Conservation (phyloP, 2,888 invertebrate species). For the Pterobdella sp. region DNA sequence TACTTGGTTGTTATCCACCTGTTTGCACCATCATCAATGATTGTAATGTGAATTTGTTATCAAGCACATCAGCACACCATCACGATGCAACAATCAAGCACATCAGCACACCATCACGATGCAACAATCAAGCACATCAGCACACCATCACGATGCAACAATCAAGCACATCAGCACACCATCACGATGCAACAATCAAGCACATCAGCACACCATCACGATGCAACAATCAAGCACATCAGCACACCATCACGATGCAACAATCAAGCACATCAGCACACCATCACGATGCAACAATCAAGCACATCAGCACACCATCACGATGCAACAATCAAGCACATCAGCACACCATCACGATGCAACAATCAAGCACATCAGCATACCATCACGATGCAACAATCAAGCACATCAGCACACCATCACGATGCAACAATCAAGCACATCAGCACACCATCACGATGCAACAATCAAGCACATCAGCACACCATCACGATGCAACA, state of each 20-base stretch:
- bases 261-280: not conserved
- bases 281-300: not conserved
- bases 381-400: not conserved
- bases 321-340: not conserved
- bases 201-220: not conserved
- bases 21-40: too few species aligned
- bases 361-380: not conserved
- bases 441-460: too few species aligned
- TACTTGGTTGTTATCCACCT: constrained; percentile 20
- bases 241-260: not conserved
- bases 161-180: not conserved
- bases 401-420: too few species aligned
- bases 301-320: not conserved
- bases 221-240: not conserved
- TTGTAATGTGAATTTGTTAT: too few species aligned
- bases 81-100: not conserved
- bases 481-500: too few species aligned
- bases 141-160: not conserved
- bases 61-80: not conserved
- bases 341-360: not conserved
- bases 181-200: not conserved
- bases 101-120: not conserved
- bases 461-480: too few species aligned
- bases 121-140: not conserved
- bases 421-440: too few species aligned